Conservation (phyloP, 2,113 vertebrate species). For the Notiomystis cincta region DNA sequence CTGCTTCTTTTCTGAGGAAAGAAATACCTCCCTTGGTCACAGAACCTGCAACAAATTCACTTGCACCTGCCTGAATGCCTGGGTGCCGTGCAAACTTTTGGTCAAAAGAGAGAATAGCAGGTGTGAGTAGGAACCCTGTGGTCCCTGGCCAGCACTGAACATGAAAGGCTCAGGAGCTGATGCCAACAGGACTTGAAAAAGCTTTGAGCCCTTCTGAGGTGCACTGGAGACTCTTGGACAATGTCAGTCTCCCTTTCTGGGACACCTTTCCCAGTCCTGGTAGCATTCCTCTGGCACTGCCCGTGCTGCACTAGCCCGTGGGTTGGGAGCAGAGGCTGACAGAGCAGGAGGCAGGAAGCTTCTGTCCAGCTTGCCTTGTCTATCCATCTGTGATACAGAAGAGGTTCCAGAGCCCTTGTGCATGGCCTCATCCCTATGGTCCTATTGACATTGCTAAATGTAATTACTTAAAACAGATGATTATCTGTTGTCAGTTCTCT, state of each 20-base stretch:
- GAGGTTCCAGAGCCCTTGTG: not conserved
- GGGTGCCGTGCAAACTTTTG: not conserved
- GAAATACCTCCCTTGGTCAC: not conserved
- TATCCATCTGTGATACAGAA: too few species aligned
- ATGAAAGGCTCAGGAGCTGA: not conserved
- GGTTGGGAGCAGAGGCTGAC: not conserved
- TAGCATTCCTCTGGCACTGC: not conserved
- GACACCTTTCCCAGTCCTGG: not conserved
- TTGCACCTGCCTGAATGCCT: not conserved
- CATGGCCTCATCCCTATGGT: not conserved
- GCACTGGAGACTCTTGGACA: not conserved
- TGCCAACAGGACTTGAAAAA: not conserved
- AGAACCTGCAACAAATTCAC: not conserved
- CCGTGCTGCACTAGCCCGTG: fast-evolving
- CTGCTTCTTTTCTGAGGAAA: not conserved
- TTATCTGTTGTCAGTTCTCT: not conserved
- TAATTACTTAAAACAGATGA: not conserved
- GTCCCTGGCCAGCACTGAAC: not conserved
- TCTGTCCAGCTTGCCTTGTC: not conserved
- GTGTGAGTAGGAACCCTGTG: not conserved
- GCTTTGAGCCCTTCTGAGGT: not conserved
- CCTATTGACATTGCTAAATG: not conserved
- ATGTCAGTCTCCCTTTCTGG: not conserved
- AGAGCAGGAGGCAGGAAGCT: not conserved
- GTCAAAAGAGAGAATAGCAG: not conserved